Evolutionary conservation across 2,888 invertebrate species (phyloP).

Genomic region (Ophion obscuratus): DNA sequence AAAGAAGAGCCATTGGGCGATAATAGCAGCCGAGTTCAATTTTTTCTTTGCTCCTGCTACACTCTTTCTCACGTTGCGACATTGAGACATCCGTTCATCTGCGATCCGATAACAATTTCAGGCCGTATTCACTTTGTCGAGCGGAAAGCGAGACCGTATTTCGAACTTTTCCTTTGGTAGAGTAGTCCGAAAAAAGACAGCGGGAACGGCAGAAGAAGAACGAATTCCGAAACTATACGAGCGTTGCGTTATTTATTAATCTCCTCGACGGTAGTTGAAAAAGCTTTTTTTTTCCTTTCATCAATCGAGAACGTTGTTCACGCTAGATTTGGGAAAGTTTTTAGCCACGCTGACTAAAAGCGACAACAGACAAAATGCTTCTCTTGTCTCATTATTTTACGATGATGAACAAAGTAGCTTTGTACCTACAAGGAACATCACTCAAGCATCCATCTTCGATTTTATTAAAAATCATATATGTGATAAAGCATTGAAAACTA

Average conservation of each 20-base stretch:
- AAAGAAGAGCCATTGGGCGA: conserved; percentile 1
- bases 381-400: not conserved
- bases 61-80: not conserved
- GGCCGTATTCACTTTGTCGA: not conserved
- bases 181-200: not conserved
- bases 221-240: not conserved
- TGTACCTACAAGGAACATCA: not conserved
- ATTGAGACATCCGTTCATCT: not conserved
- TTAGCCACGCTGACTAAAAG: not conserved
- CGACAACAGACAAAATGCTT: not conserved
- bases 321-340: not conserved
- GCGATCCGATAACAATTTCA: not conserved
- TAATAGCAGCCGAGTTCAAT: not conserved
- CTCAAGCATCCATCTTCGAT: too few species aligned
- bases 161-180: not conserved
- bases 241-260: not conserved
- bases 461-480: too few species aligned
- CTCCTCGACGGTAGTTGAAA: not conserved
- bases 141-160: not conserved
- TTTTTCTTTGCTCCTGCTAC: too few species aligned
- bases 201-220: not conserved
- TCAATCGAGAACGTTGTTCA: not conserved
- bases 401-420: not conserved
- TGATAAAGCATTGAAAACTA: too few species aligned
- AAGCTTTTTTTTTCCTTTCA: not conserved